These are phyloP conservation scores for Erethizon dorsatum DNA, from an alignment of 2,797 vertebrate species.

Conservation along the genomic window DNA sequence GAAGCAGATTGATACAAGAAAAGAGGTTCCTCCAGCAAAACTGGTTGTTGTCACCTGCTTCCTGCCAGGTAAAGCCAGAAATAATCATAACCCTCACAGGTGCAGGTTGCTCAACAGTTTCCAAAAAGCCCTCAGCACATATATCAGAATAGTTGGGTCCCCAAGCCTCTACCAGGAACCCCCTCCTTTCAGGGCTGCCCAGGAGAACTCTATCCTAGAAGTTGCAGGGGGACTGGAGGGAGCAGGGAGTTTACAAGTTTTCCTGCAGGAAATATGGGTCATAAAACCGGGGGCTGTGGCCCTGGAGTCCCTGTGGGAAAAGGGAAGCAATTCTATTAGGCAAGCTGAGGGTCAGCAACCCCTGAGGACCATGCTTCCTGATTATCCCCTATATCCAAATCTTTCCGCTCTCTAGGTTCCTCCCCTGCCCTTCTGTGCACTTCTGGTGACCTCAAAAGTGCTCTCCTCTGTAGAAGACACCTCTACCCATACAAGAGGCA, in stretches of 20 bases:
- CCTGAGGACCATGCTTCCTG: neutral
- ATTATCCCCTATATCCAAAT: neutral
- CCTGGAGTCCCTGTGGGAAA: neutral
- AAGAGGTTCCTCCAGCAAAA: slow-evolving; percentile 99
- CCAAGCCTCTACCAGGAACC: neutral
- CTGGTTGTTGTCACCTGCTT: slow-evolving; percentile 98
- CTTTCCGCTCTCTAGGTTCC: neutral
- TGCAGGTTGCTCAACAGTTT: neutral
- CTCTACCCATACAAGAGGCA: neutral
- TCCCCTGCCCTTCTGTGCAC: neutral
- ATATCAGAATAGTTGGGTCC: fast-evolving
- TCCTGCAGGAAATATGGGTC: neutral
- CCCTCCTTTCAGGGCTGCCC: neutral
- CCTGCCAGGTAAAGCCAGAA: slow-evolving; percentile 88
- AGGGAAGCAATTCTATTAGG: neutral
- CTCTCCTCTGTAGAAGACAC: neutral
- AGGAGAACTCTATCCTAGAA: neutral
- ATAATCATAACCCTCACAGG: neutral
- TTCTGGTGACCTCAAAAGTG: neutral
- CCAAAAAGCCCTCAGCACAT: neutral
- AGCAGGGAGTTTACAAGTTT: neutral
- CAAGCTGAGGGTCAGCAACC: neutral
- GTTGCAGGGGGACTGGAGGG: neutral
- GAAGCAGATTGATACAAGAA: slow-evolving; percentile 98
- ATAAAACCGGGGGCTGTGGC: neutral